Percentiles rank a stretch among this genome's conserved stretches.
Evolutionary conservation across 2,797 vertebrate species (phyloP).

Genomic region (Gallinago stenura): DNA sequence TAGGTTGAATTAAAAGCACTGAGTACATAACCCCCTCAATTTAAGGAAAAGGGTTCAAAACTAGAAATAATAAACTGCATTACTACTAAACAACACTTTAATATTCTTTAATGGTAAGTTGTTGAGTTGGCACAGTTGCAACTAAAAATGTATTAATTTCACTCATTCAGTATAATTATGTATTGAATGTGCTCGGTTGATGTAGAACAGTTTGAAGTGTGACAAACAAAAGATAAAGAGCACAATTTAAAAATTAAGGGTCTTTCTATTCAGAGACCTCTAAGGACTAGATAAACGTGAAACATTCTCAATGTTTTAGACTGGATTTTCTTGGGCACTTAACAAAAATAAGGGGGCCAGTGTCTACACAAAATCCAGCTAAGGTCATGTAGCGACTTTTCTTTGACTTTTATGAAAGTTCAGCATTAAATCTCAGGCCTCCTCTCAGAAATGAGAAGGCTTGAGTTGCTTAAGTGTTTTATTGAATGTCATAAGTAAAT

Average conservation of each 20-base stretch:
- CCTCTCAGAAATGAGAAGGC: background rate
- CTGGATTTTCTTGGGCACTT: background rate
- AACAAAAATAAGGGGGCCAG: background rate
- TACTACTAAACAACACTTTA: background rate
- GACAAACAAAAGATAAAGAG: background rate
- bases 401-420: background rate
- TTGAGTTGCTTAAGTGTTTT: background rate
- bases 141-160: background rate
- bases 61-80: background rate
- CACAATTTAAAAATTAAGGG: background rate
- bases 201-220: background rate
- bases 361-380: background rate
- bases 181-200: background rate
- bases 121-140: background rate
- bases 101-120: background rate
- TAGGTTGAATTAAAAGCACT: background rate
- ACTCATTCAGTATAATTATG: background rate
- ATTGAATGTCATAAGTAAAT: background rate
- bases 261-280: background rate
- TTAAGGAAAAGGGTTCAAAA: background rate
- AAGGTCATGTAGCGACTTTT: background rate
- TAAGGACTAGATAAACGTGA: background rate
- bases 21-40: background rate
- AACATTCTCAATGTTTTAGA: background rate
- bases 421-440: background rate